Conservation (phyloP, 2,888 invertebrate genomes). For the Asteroscopus sphinx region DNA sequence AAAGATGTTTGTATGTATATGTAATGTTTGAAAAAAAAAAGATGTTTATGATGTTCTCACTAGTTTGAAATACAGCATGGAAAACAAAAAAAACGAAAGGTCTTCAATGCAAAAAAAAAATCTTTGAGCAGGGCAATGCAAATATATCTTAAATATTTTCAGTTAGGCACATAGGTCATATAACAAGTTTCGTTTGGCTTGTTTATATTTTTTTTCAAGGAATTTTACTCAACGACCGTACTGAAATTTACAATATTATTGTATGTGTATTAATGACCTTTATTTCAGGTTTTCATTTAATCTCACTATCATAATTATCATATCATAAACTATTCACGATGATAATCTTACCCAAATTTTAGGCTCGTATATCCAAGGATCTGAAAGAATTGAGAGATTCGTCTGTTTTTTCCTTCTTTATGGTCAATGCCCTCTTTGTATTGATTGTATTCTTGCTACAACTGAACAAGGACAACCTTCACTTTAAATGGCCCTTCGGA, state of each 20-base stretch:
- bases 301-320: slow-evolving; percentile 37
- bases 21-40: too few relatives aligned
- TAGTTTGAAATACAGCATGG: too few relatives aligned
- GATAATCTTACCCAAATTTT: slow-evolving; percentile 88
- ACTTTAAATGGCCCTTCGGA: slow-evolving; percentile 98
- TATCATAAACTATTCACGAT: slow-evolving; percentile 58
- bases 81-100: too few relatives aligned
- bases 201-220: not conserved
- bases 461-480: slow-evolving; percentile 98
- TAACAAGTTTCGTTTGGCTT: too few relatives aligned
- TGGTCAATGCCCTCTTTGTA: slow-evolving; percentile 99
- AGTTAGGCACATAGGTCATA: too few relatives aligned
- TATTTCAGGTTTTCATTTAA: slow-evolving; percentile 65
- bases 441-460: slow-evolving; percentile 99
- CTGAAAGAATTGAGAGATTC: slow-evolving; percentile 98
- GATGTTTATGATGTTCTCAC: too few relatives aligned
- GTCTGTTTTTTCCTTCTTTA: slow-evolving; percentile 98
- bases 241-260: slow-evolving; percentile 3
- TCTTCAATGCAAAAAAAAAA: too few relatives aligned
- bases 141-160: too few relatives aligned
- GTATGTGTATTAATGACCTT: slow-evolving; percentile 50
- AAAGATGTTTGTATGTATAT: too few relatives aligned
- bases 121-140: too few relatives aligned
- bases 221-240: not conserved
- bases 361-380: slow-evolving; percentile 97